Base-by-base conservation (phyloP, 2,797 vertebrate genomes). In the Phataginus tetradactyla region DNA sequence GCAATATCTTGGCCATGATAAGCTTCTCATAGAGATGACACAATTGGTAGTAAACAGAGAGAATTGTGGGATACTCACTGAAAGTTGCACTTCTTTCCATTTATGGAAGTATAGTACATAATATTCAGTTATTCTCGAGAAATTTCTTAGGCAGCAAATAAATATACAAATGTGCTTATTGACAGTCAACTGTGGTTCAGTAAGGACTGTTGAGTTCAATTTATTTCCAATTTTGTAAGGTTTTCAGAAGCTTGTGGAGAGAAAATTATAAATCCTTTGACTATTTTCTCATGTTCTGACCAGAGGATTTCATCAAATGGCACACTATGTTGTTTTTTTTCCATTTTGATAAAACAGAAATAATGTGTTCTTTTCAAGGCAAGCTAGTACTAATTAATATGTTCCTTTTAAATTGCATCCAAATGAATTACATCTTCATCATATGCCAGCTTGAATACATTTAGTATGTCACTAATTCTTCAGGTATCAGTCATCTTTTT, bases 391-490 rank as follows among this genome's bases (percentile, higher is more conserved):
- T 94, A 20, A 72, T 90, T 95, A 95, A 93, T 94, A 96, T 95
- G 90, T 95, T 97, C 68, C 25, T 91, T 93, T 66, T 92, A 85
- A 95, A 34, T 59, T 96, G 13, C 79, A 84, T 95, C 95, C 20
- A 97, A 96, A 97, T 87, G 90, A 97, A 96, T 97, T 91, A 97
- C 64, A 92, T 85, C 87, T 92, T 92, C 21, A 87, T 95, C 80
- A 88, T 83, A 94, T 94, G 91, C 59, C 86, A 93, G 69, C 81
- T 72, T 77, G 39, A 49, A 86, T 90, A 53, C 3, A 91, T 98
- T 92, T 94, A 95, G 66, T 95, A 97, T 96, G 96, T 97, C 96
- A 96, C 64, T 75, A 96, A 78, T 93, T 97, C 61, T 96, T 96
- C 84, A 80, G 85, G 39, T 96, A 94, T 96, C 97, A 96, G 89